These are phyloP conservation scores for Pegea sp. DNA, from an alignment of 23 tunicate genomes.

Conservation along the genomic window DNA sequence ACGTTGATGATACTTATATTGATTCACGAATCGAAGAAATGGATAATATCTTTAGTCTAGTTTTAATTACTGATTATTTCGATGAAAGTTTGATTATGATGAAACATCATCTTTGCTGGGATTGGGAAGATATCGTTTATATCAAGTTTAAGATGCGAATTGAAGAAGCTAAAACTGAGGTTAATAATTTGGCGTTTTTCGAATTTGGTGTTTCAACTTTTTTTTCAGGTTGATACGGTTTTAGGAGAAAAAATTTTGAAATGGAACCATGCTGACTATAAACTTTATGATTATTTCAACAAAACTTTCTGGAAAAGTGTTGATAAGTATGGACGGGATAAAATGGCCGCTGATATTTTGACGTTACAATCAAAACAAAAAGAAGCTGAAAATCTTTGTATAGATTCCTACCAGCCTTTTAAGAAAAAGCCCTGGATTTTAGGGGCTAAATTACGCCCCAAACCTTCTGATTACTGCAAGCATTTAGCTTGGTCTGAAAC, in stretches of 20 bases:
- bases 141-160: slow-evolving; percentile 98
- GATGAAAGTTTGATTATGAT: slow-evolving; percentile 92
- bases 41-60: slow-evolving; percentile 69
- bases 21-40: slow-evolving; percentile 66
- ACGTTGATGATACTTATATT: slow-evolving; percentile 50
- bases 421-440: slow-evolving; percentile 99
- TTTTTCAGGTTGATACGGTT: slow-evolving; percentile 57
- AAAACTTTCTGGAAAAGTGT: slow-evolving; percentile 77
- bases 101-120: slow-evolving; percentile 96
- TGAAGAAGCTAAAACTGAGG: slow-evolving; percentile 98
- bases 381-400: slow-evolving; percentile 79
- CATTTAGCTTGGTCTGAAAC: slow-evolving; percentile 96
- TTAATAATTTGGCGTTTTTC: slow-evolving; percentile 14
- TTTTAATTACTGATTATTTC: slow-evolving; percentile 83
- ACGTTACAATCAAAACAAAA: slow-evolving; percentile 73
- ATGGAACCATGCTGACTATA: slow-evolving; percentile 84
- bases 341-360: slow-evolving; percentile 56
- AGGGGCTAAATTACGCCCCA: slow-evolving; percentile 81
- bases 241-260: slow-evolving; percentile 47
- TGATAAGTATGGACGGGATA: slow-evolving; percentile 40
- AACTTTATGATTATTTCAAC: slow-evolving; percentile 75
- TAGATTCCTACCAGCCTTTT: slow-evolving; percentile 86
- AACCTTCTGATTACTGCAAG: slow-evolving; percentile 74
- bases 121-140: slow-evolving; percentile 96
- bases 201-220: background rate